Conservation (phyloP, 37 sponge, comb jelly and placozoan genomes). For the Chondrilla cf. caribensis region DNA sequence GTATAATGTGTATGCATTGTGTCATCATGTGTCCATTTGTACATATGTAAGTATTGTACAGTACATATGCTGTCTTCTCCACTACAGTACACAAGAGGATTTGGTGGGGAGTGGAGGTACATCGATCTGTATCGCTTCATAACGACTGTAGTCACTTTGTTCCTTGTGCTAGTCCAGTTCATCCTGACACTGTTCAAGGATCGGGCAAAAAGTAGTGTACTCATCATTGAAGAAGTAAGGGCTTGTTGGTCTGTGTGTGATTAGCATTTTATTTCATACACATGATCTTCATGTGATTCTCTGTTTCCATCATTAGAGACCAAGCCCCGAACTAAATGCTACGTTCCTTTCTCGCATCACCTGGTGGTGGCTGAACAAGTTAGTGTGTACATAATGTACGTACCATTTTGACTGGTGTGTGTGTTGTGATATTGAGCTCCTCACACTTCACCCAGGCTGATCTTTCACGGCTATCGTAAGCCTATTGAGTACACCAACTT, state of each 20-base stretch:
- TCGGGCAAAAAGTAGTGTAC: slow-evolving; percentile 2
- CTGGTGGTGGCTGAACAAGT: slow-evolving; percentile 84
- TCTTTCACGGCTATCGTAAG: slow-evolving; percentile 64
- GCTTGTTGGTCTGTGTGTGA: neutral
- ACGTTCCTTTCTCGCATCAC: slow-evolving; percentile 62
- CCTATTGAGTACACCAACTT: slow-evolving; percentile 66
- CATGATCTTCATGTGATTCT: no score
- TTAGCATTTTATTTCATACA: no score
- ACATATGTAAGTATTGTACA: no score
- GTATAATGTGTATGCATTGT: no score
- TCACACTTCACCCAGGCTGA: slow-evolving; percentile 32
- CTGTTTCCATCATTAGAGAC: slow-evolving; percentile 5
- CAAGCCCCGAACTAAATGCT: slow-evolving; percentile 61
- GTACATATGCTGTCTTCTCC: neutral
- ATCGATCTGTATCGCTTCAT: slow-evolving; percentile 45
- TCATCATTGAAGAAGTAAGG: slow-evolving; percentile 19
- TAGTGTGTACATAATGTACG: no score
- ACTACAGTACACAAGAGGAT: neutral
- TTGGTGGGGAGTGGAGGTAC: slow-evolving; percentile 15
- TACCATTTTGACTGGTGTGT: neutral
- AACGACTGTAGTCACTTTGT: slow-evolving; percentile 38
- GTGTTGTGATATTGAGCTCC: neutral
- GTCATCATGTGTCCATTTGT: no score
- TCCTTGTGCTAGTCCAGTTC: slow-evolving; percentile 48
- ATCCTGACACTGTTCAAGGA: slow-evolving; percentile 62